Base-by-base conservation (phyloP, 1,140 invertebrate genomes). In the Orchesella cincta region DNA sequence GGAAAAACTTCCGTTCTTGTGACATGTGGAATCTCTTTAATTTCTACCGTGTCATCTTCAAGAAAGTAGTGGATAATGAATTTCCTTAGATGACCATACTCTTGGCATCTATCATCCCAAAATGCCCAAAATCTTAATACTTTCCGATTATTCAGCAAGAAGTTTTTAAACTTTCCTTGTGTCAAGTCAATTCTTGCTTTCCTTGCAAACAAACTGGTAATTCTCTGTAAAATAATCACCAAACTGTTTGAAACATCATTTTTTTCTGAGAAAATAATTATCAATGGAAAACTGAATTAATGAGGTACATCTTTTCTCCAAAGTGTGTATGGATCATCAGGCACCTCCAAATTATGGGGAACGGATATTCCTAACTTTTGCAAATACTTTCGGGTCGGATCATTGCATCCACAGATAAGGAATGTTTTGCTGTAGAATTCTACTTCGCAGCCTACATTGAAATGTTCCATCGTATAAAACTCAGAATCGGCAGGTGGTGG, bases 31-130 rank as follows among this genome's bases (percentile, higher is more conserved):
- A 71, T 73, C 28, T 89, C 94, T 79, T 93, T 91, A 3, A 98
- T 91, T 84, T 97, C 94, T 16, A 97, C 90, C 0, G 93, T 96
- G 83, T 95, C 93, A 84, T 97, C 94, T 0, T 92, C 89, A 20
- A 97, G 86, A 85, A 93, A 96, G 84, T 94, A 97, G 84, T 90
- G 88, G 3, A 95, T 86, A 82, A 92, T 90, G 1, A 94, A 84
- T 81, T 92, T 86, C 80, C 93, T 90, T n/a, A 94, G 83, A 29
- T 89, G 86, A 36, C 94, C 91, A 84, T 90, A 89, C 83, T 91
- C 88, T 28, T 87, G 89, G 1, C 90, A 87, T 18, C 90, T 88
- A 83, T 97, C 94, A 83, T 97, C 94, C 95, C 95, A 97, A 80
- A 93, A 93, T 33, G 91, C 94, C 80, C 90, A 91, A 84, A 97